phyloP scores from a whole-genome alignment of 2,113 vertebrate genomes.

The Harpagus bidentatus region DNA sequence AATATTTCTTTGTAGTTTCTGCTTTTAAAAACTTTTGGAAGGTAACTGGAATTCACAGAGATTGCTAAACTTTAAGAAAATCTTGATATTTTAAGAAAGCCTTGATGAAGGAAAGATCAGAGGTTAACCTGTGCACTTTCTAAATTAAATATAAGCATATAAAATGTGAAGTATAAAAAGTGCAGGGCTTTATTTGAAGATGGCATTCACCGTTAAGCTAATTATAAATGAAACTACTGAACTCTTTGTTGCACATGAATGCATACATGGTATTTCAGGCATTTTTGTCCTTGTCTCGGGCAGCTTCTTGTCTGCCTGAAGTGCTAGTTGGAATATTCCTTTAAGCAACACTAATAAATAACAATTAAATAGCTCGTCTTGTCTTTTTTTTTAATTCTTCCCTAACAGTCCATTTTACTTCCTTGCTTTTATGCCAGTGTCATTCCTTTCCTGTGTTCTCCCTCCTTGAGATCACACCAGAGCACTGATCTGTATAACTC shows the following conservation, averaged over 20 bases:
- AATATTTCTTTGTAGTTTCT: not conserved
- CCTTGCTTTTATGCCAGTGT: not conserved
- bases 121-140: not conserved
- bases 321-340: not conserved
- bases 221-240: not conserved
- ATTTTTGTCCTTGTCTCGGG: not conserved
- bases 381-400: too few relatives aligned
- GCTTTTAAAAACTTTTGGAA: not conserved
- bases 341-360: not conserved
- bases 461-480: not conserved
- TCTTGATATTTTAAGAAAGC: not conserved
- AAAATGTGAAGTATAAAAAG: not conserved
- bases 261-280: not conserved
- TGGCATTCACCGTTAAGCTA: not conserved
- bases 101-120: not conserved
- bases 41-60: not conserved
- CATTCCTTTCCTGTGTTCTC: not conserved
- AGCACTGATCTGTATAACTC: not conserved
- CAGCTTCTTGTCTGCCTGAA: not conserved
- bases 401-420: not conserved
- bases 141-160: not conserved
- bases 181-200: not conserved
- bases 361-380: not conserved
- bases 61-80: not conserved
- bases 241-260: not conserved